Evolutionary conservation across 2,888 invertebrate genomes (phyloP).

Genomic region (Dolichomitus sp.): DNA sequence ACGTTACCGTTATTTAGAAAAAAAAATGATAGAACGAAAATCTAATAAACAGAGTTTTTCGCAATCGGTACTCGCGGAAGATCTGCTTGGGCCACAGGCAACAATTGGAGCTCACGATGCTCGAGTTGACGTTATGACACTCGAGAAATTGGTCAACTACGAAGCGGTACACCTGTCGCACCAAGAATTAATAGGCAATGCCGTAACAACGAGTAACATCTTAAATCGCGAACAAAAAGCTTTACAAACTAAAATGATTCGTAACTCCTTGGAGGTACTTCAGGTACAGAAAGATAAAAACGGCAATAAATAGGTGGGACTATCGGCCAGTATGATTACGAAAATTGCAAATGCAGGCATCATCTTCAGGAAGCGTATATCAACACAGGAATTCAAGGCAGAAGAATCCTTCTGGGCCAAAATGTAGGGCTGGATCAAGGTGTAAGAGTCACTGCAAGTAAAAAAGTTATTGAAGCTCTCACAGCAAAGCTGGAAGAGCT

Average conservation of each 20-base stretch:
- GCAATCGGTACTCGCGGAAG: constrained; percentile 20
- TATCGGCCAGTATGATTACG: constrained; percentile 13
- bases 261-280: constrained; percentile 15
- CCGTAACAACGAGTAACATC: constrained; percentile 5
- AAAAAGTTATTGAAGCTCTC: constrained; percentile 22
- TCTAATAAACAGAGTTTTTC: constrained; percentile 20
- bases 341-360: constrained; percentile 30
- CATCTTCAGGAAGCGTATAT: constrained; percentile 6
- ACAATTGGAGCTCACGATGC: constrained; percentile 14
- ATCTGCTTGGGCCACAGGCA: constrained; percentile 19
- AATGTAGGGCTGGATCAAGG: constrained; percentile 3
- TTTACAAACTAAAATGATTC: constrained; percentile 22
- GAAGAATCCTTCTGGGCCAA: constrained; percentile 3
- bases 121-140: not conserved
- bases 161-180: not conserved
- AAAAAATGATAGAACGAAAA: constrained; percentile 1
- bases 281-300: constrained; percentile 6
- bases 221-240: constrained; percentile 15
- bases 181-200: constrained; percentile 9
- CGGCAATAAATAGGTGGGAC: not conserved
- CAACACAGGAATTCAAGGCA: constrained; percentile 8
- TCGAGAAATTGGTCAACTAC: constrained; percentile 17
- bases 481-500: constrained; percentile 13
- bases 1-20: constrained; percentile 4
- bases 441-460: constrained; percentile 5